phyloP scores from a whole-genome alignment of 2,113 vertebrate genomes.

The Pogonocichla stellata region DNA sequence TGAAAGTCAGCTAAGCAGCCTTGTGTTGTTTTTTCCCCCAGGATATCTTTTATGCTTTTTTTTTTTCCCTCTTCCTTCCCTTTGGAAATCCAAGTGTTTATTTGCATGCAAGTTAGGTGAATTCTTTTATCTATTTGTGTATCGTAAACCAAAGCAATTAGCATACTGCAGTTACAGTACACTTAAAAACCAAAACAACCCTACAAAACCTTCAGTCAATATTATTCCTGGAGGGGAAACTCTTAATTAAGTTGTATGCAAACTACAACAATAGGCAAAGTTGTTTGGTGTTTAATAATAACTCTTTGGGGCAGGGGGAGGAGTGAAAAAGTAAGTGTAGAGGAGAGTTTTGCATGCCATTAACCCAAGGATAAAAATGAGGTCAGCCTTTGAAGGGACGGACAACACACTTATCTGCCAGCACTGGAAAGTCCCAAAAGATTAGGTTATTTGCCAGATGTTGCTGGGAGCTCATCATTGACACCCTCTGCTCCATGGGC shows the following conservation, averaged over 20 bases:
- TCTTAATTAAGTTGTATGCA: slow-evolving; percentile 59
- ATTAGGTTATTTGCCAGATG: slow-evolving; percentile 61
- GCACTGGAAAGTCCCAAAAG: slow-evolving; percentile 32
- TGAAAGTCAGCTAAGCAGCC: slow-evolving; percentile 64
- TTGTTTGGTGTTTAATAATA: slow-evolving; percentile 51
- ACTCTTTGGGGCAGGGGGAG: not conserved
- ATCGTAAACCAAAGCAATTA: slow-evolving; percentile 66
- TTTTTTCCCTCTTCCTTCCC: not conserved
- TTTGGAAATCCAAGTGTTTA: slow-evolving; percentile 64
- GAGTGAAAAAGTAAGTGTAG: slow-evolving; percentile 11
- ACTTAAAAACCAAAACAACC: slow-evolving; percentile 24
- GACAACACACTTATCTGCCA: slow-evolving; percentile 12
- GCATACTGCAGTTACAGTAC: slow-evolving; percentile 59
- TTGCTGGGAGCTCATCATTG: slow-evolving; percentile 63
- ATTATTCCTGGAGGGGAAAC: slow-evolving; percentile 64
- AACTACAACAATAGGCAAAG: slow-evolving; percentile 43
- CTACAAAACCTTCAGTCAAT: slow-evolving; percentile 53
- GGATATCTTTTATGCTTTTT: slow-evolving; percentile 65
- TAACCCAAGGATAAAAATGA: slow-evolving; percentile 47
- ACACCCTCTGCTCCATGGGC: slow-evolving; percentile 43
- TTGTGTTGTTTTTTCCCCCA: slow-evolving; percentile 70
- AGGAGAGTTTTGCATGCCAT: slow-evolving; percentile 39
- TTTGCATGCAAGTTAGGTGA: slow-evolving; percentile 66
- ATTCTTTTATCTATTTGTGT: slow-evolving; percentile 70
- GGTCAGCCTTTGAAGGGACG: slow-evolving; percentile 22